A percentile compares a stretch with the other conserved stretches of the same genome.
Conservation (phyloP, 2,888 invertebrate genomes). For the Drosophila melanosoma region DNA sequence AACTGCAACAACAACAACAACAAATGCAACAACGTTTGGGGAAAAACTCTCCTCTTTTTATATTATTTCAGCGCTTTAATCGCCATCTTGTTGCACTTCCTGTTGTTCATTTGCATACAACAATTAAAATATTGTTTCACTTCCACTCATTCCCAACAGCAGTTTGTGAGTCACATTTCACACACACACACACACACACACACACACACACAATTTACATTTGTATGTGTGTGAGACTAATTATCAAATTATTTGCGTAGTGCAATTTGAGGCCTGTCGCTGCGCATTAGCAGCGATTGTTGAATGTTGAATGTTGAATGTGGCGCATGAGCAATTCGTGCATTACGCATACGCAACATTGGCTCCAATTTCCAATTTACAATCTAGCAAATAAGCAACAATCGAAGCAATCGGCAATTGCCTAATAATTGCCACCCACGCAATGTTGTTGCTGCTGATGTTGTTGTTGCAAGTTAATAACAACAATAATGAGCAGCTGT, state of each 20-base stretch:
- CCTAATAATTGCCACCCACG: constrained; percentile 50
- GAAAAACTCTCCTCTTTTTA: background rate
- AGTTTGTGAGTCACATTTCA: constrained; percentile 1
- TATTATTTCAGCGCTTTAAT: background rate
- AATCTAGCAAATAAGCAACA: constrained; percentile 14
- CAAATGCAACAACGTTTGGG: background rate
- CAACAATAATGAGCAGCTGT: constrained; percentile 40
- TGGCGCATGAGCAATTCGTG: constrained; percentile 71
- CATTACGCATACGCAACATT: constrained; percentile 71
- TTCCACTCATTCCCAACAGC: constrained; percentile 1
- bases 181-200: background rate
- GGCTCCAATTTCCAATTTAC: constrained; percentile 15
- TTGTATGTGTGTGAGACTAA: constrained; percentile 57
- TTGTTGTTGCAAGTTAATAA: constrained; percentile 40
- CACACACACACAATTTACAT: constrained; percentile 26
- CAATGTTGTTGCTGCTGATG: constrained; percentile 4
- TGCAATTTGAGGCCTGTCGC: constrained; percentile 57
- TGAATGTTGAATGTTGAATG: constrained; percentile 20
- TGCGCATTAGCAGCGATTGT: constrained; percentile 50
- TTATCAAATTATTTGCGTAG: constrained; percentile 63
- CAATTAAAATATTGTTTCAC: background rate
- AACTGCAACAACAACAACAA: background rate
- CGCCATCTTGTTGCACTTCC: background rate
- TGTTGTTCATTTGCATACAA: no score
- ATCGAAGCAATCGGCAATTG: constrained; percentile 41